These are phyloP conservation scores for Anguilla pacifica DNA, from an alignment of 2,797 vertebrate species.

Conservation along the genomic window DNA sequence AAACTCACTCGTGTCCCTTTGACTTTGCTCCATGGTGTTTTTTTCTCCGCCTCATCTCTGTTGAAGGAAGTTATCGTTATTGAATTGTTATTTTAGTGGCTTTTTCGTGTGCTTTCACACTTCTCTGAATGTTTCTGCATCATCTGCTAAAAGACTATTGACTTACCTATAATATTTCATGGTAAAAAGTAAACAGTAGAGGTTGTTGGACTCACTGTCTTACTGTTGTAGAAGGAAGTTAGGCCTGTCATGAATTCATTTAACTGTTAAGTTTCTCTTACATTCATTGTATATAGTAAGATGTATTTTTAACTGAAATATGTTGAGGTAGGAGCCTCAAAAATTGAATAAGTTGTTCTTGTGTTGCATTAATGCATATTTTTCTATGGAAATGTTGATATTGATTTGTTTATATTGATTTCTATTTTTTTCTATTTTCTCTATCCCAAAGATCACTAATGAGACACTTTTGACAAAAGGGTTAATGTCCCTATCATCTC, in stretches of 20 bases:
- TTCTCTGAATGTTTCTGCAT: neutral
- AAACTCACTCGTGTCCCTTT: constrained; percentile 18
- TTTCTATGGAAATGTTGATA: neutral
- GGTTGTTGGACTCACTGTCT: neutral
- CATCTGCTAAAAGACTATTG: neutral
- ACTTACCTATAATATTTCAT: neutral
- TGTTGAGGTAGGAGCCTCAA: neutral
- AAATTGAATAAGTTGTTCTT: neutral
- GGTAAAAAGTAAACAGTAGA: neutral
- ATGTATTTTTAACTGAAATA: neutral
- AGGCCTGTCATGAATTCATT: neutral
- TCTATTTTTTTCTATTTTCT: neutral
- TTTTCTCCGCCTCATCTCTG: neutral
- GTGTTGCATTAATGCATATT: neutral
- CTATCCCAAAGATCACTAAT: neutral
- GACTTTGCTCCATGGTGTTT: neutral
- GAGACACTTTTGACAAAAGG: neutral
- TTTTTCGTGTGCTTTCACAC: constrained; percentile 22
- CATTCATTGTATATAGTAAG: neutral
- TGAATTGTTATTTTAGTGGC: neutral
- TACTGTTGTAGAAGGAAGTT: neutral
- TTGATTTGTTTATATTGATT: neutral
- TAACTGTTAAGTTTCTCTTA: neutral
- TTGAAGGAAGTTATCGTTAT: neutral
- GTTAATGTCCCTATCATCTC: neutral